These are phyloP conservation scores for Loripinus fragilis DNA, from an alignment of 2,888 invertebrate genomes.

Conservation along the genomic window DNA sequence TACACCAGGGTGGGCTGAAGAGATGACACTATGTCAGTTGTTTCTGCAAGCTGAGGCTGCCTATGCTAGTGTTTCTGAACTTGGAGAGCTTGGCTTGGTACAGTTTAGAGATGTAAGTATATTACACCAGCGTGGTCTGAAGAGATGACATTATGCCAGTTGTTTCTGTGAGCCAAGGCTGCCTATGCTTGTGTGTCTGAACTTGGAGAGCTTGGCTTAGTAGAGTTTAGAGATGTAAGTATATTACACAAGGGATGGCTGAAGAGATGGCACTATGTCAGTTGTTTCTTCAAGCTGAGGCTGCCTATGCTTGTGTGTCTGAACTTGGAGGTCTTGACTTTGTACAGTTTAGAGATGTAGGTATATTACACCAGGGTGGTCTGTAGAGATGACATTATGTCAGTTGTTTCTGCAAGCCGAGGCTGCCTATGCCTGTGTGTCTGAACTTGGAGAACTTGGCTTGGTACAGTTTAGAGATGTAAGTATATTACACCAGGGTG, in stretches of 20 bases:
- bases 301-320: slow-evolving; percentile 95
- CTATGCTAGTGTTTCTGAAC: slow-evolving; percentile 95
- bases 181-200: slow-evolving; percentile 96
- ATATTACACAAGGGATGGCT: too few species aligned
- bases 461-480: too few species aligned
- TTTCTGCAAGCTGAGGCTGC: slow-evolving; percentile 98
- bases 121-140: too few species aligned
- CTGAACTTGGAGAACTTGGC: slow-evolving; percentile 95
- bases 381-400: too few species aligned
- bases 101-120: slow-evolving; percentile 94
- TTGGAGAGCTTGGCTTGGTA: slow-evolving; percentile 95
- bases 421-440: too few species aligned
- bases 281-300: slow-evolving; percentile 97
- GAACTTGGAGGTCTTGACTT: slow-evolving; percentile 96
- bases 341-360: slow-evolving; percentile 96
- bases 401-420: too few species aligned
- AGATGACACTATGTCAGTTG: slow-evolving; percentile 99
- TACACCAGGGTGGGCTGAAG: slow-evolving; percentile 88
- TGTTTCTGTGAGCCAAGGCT: too few species aligned
- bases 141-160: too few species aligned
- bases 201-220: slow-evolving; percentile 91
- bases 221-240: too few species aligned
- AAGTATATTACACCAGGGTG: too few species aligned
- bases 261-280: slow-evolving; percentile 99
- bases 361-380: too few species aligned